Evolutionary conservation across 2,797 vertebrate species (phyloP).

Genomic region (Pseudomugil tenellus): DNA sequence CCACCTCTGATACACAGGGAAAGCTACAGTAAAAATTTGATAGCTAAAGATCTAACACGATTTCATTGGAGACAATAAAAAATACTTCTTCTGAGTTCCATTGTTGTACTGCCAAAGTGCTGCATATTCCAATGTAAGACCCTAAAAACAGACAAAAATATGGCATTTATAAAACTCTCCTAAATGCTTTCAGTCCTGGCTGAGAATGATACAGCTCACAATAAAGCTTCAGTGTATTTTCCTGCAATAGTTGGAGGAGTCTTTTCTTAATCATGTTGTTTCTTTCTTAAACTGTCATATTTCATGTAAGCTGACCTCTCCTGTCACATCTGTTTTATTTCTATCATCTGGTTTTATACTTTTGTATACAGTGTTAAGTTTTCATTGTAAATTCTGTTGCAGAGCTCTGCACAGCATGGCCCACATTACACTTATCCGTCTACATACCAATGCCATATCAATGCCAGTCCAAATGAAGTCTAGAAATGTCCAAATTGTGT

Average conservation of each 20-base stretch:
- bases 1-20: no score
- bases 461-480: no score
- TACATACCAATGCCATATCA: no score
- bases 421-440: fast-evolving
- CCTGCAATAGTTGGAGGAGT: not conserved
- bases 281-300: not conserved
- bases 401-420: slow-evolving; percentile 1
- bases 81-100: slow-evolving; percentile 8
- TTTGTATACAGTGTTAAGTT: slow-evolving; percentile 6
- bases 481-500: no score
- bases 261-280: slow-evolving; percentile 8
- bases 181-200: slow-evolving; percentile 18
- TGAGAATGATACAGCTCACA: not conserved
- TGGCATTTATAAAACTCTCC: slow-evolving; percentile 40
- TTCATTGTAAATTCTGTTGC: slow-evolving; percentile 17
- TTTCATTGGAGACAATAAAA: slow-evolving; percentile 8
- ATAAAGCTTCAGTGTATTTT: slow-evolving; percentile 18
- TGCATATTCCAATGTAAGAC: slow-evolving; percentile 12
- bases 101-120: slow-evolving; percentile 30
- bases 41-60: slow-evolving; percentile 5
- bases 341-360: slow-evolving; percentile 19
- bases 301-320: not conserved
- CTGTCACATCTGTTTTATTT: slow-evolving; percentile 35
- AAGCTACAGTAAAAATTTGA: no score
- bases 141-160: slow-evolving; percentile 22